Evolutionary conservation across 2,113 vertebrate genomes (phyloP), one percentile per base, ranked within the genome.

Genomic region (Atherinomorus stipes): DNA sequence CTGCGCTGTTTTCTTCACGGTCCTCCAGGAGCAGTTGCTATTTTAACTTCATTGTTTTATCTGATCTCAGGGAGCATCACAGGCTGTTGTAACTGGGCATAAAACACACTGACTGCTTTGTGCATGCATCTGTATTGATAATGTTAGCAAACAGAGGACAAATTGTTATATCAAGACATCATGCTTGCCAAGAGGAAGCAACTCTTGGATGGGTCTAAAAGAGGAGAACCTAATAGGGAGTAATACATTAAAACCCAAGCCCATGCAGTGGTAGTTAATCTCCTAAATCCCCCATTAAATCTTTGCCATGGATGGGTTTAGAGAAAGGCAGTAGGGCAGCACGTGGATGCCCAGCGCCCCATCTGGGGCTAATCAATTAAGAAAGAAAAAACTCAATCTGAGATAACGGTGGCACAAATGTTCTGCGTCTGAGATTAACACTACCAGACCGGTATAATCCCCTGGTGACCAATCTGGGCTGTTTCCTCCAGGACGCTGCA

Each of bases 251-350:
- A 84, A 90, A 88, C 34, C 76, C 64, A 23, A 76, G 73, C 73
- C 67, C 81, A 74, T 72, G 80, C 87, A 88, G 77, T 80, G 75
- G 74, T 85, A 73, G 80, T 74, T 92, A 89, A 92, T 90, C 89
- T 91, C 78, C 77, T 84, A 83, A 90, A 91, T 90, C 87, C 88
- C 58, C 81, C 78, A 73, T 89, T 83, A 89, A 90, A 80, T 88
- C 85, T 88, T 85, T 85, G 74, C 83, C 76, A 74, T 64, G 86
- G 77, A 67, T 70, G 81, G 72, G 57, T 88, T 90, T 86, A 77
- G 76, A 62, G 83, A 79, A 78, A 84, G 83, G 78, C 85, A 81
- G 78, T 34, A 81, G 80, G 78, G 69, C 78, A 44, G 75, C 82
- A 87, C 82, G 86, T 84, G 87, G 75, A 86, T 74, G 83, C 62